These are phyloP conservation scores for Chrysolophus pictus DNA, from an alignment of 2,797 vertebrate genomes.

Conservation along the genomic window DNA sequence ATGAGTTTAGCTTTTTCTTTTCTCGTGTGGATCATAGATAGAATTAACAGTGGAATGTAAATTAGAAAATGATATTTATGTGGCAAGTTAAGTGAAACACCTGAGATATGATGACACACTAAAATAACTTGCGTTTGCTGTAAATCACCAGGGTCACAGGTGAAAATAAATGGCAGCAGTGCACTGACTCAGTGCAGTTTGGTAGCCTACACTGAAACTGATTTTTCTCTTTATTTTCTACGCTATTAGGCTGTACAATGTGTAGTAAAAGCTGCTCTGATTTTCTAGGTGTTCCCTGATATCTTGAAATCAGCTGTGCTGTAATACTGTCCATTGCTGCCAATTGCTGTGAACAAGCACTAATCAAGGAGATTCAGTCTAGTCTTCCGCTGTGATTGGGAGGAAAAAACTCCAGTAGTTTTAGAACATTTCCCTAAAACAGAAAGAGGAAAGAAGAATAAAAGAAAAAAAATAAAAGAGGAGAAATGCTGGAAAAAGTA, in stretches of 20 bases:
- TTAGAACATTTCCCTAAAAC: neutral
- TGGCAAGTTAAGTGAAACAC: neutral
- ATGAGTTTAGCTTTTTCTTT: slow-evolving; percentile 5
- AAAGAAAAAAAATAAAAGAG: neutral
- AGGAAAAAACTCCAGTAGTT: neutral
- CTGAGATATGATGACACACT: neutral
- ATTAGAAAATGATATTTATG: neutral
- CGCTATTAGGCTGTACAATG: neutral
- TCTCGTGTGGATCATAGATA: neutral
- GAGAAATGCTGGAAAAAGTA: neutral
- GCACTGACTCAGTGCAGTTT: neutral
- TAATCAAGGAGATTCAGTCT: neutral
- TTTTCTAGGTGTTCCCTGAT: neutral
- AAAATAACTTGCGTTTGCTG: neutral
- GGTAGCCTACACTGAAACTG: neutral
- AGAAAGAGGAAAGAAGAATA: neutral
- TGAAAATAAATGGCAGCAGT: neutral
- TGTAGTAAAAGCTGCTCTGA: neutral
- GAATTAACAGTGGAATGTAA: slow-evolving; percentile 16
- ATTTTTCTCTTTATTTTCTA: neutral
- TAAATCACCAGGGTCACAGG: neutral
- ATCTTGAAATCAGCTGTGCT: neutral
- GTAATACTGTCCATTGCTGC: neutral
- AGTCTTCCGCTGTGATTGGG: neutral
- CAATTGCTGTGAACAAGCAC: neutral